Evolutionary conservation across 2,797 vertebrate genomes (phyloP).

Genomic region (Distichodus sexfasciatus): DNA sequence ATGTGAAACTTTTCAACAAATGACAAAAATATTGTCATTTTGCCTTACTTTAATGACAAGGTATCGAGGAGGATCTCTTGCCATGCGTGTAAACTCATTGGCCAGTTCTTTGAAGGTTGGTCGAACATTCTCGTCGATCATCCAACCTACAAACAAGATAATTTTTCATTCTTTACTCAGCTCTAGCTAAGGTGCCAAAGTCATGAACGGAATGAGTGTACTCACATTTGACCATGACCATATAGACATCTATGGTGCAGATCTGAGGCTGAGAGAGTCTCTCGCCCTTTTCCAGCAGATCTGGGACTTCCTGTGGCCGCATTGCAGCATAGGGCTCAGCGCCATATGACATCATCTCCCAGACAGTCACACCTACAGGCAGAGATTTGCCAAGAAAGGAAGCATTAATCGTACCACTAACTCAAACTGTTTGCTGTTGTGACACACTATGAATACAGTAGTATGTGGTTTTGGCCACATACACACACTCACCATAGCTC

Average conservation of each 20-base stretch:
- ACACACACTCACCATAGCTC: constrained; percentile 86
- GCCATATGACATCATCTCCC: constrained; percentile 98
- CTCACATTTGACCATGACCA: constrained; percentile 99
- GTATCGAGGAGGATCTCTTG: constrained; percentile 90
- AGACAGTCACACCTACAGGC: constrained; percentile 86
- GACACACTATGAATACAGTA: too few relatives aligned
- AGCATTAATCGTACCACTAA: too few relatives aligned
- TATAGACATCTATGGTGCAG: constrained; percentile 98
- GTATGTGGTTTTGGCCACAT: too few relatives aligned
- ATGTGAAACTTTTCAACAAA: too few relatives aligned
- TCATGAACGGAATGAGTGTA: constrained; percentile 27
- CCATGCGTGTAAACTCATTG: constrained; percentile 94
- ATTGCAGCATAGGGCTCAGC: constrained; percentile 85
- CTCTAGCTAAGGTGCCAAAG: neutral
- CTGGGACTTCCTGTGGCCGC: constrained; percentile 84
- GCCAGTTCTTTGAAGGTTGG: constrained; percentile 96
- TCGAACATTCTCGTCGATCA: constrained; percentile 95
- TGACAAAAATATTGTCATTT: neutral
- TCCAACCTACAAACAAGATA: constrained; percentile 83
- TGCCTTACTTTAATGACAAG: constrained; percentile 87
- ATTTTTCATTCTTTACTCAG: neutral
- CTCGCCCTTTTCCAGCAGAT: constrained; percentile 92
- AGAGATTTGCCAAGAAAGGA: too few relatives aligned
- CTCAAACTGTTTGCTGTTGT: too few relatives aligned
- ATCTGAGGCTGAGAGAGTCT: constrained; percentile 90